Evolutionary conservation across 2,113 vertebrate species (phyloP), one percentile per base, ranked within the genome.

Genomic region (Petaurus breviceps): DNA sequence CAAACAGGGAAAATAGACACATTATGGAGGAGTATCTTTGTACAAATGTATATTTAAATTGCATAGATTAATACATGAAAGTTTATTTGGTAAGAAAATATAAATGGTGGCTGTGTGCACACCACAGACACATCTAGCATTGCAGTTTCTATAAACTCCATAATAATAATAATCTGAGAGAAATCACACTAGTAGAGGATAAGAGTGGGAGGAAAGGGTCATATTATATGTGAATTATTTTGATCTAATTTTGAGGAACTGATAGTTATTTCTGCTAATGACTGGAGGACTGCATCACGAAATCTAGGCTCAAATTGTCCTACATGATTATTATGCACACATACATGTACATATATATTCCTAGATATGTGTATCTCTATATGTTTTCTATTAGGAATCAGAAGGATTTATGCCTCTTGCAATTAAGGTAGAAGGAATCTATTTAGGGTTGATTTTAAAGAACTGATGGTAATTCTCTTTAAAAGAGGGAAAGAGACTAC

Each of bases 1-100:
- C 91, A 77, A 95, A 91, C 53, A 94, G 92, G 91, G 91, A 96
- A 61, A 97, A 95, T 93, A 90, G 51, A 37, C 54, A 46, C 92
- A n/a, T 54, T 94, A 49, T 47, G 93, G 92, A 95, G 92, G 92
- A 51, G n/a, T 23, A 84, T 84, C 93, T 37, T 90, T 91, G 5
- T 91, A 43, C 61, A 0, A 3, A 57, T 95, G 93, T 47, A 92
- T 96, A 54, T 51, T 96, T 51, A 91, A 94, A 94, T 77, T 51
- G 19, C n/a, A 43, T n/a, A 43, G n/a, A 23, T 1, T 23, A 2
- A 8, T 53, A 43, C 24, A 94, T 46, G 51, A 57, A 96, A 93
- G 43, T n/a, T 95, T 61, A 92, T 47, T 93, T 92, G 31, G 51
- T 93, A 16, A 95, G 77, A 94, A 37, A 52, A 96, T 92, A 43